Evolutionary conservation across 2,113 vertebrate species (phyloP).

Genomic region (Oreocharis arfaki): DNA sequence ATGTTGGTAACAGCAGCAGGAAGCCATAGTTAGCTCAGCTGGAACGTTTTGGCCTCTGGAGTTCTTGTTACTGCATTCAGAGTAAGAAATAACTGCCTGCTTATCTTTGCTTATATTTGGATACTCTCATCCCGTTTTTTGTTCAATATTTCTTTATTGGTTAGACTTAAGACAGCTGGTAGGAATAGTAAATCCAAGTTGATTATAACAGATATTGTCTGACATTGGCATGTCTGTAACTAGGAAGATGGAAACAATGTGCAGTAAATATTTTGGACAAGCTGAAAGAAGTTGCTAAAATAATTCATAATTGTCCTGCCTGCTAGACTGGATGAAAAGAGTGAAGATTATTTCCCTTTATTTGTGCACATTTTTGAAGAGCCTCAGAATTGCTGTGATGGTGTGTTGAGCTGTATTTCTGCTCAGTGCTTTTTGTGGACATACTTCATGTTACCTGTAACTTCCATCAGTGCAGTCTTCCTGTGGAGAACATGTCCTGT

Average conservation of each 20-base stretch:
- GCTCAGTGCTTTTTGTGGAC: not conserved
- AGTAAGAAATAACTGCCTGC: conserved; percentile 5
- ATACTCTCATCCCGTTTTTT: not conserved
- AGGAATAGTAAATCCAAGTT: not conserved
- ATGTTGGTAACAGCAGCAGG: conserved; percentile 30
- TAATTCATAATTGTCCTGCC: conserved; percentile 4
- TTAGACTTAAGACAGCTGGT: not conserved
- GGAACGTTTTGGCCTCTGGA: conserved; percentile 17
- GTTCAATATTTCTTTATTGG: not conserved
- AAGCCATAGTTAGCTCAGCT: conserved; percentile 21
- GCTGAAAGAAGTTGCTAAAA: conserved; percentile 27
- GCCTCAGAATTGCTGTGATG: not conserved
- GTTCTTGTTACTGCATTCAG: not conserved
- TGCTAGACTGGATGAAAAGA: not conserved
- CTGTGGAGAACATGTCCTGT: not conserved
- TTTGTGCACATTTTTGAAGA: not conserved
- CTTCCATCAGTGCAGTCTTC: not conserved
- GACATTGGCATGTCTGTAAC: not conserved
- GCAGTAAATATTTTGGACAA: conserved; percentile 42
- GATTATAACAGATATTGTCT: conserved; percentile 8
- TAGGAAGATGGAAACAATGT: conserved; percentile 43
- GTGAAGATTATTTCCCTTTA: not conserved
- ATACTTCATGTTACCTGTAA: not conserved
- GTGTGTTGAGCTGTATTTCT: not conserved
- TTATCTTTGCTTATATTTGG: not conserved